Evolutionary conservation across 2,888 invertebrate genomes (phyloP).

Genomic region (Eupithecia insigniata): DNA sequence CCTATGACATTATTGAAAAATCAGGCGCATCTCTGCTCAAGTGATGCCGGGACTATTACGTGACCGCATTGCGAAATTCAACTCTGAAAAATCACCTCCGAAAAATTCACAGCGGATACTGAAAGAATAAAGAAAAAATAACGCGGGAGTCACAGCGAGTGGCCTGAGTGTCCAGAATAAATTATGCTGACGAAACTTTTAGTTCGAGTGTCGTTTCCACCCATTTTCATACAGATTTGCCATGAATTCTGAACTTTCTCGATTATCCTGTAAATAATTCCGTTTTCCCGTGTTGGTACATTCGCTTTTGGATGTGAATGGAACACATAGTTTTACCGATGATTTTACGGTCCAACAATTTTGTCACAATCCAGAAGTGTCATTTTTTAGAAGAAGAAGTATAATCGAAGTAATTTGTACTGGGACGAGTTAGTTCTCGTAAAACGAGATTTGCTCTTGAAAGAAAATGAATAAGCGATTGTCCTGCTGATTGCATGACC

Average conservation of each 20-base stretch:
- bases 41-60: conserved; percentile 76
- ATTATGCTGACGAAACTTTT: conserved; percentile 80
- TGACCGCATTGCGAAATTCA: conserved; percentile 75
- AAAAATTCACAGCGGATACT: conserved; percentile 67
- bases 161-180: conserved; percentile 74
- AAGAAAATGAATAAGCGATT: not conserved
- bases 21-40: conserved; percentile 73
- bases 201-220: conserved; percentile 62
- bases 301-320: conserved; percentile 10
- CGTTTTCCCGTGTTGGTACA: conserved; percentile 21
- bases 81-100: conserved; percentile 70
- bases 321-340: not conserved
- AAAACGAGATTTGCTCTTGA: not conserved
- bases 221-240: conserved; percentile 62
- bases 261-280: conserved; percentile 38
- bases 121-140: conserved; percentile 75
- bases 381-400: not conserved
- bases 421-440: not conserved
- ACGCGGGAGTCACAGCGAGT: conserved; percentile 63
- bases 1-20: conserved; percentile 75
- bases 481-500: not conserved
- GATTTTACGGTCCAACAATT: not conserved
- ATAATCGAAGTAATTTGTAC: not conserved
- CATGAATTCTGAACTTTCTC: conserved; percentile 57
- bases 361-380: not conserved